Evolutionary conservation across 2,888 invertebrate genomes (phyloP), one percentile per base, ranked within the genome.

Genomic region (Microdon myrmicae): DNA sequence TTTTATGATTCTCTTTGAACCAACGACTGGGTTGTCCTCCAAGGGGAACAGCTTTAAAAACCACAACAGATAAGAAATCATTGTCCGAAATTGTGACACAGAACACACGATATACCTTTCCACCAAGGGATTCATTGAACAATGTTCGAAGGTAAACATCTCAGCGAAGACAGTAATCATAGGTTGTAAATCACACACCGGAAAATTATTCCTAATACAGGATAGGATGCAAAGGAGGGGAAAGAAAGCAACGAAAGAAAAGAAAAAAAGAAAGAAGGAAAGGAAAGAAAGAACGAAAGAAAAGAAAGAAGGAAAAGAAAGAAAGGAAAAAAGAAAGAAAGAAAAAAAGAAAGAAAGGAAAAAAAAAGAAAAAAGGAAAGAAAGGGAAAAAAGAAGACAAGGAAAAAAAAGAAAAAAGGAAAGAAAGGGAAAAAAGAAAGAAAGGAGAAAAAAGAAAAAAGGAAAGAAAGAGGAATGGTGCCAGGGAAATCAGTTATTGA

Each of bases 341-440:
- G n/a, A n/a, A n/a, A 31, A 49, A 49, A 60, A 14, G 28, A 16
- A 25, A 23, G 13, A 55, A 45, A 39, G 31, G 32, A 25, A 25
- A 51, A 53, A 45, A 53, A 8, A 6, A 25, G 34, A 25, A 47
- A 34, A 28, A 38, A 22, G 25, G 25, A 9, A 17, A 22, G 3
- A 16, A 25, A 25, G 23, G 17, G n/a, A 44, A 28, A 29, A 29
- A 34, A 26, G 37, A 9, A 32, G 28, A 43, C 55, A 51, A n/a
- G n/a, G 38, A 38, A 68, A 66, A 67, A 55, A 53, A 55, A 59
- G 69, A 66, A 53, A 58, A 68, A 71, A n/a, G n/a, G n/a, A n/a
- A n/a, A n/a, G 32, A 44, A 17, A 23, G 17, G 29, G 13, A 17
- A 26, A 9, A n/a, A 28, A 49, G 17, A 28, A 49, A 16, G 1